Conservation (phyloP, 2,888 invertebrate species). For the Oxyscelio sp. region DNA sequence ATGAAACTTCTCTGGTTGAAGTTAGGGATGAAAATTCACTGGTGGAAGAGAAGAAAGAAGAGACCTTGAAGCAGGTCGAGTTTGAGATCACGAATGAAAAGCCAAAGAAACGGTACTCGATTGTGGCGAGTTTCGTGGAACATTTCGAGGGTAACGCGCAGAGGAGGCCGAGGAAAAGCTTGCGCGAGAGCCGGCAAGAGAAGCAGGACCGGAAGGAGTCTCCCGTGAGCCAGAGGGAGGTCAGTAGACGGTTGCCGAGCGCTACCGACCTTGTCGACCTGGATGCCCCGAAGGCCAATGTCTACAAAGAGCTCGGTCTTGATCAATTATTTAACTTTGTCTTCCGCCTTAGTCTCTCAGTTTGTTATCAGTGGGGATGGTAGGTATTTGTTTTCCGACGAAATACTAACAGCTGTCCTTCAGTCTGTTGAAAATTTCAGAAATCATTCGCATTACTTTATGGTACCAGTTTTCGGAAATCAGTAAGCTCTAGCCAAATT, state of each 20-base stretch:
- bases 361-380: constrained; percentile 46
- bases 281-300: constrained; percentile 83
- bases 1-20: too few relatives aligned
- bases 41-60: constrained; percentile 26
- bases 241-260: constrained; percentile 84
- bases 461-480: not conserved
- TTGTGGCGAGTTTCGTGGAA: constrained; percentile 86
- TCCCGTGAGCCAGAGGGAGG: constrained; percentile 87
- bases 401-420: constrained; percentile 55
- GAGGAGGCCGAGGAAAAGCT: constrained; percentile 72
- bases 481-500: not conserved
- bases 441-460: constrained; percentile 17
- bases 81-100: constrained; percentile 69
- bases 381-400: constrained; percentile 60
- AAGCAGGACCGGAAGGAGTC: constrained; percentile 79
- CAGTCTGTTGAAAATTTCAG: constrained; percentile 43
- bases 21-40: too few relatives aligned
- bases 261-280: constrained; percentile 78
- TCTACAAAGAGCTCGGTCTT: constrained; percentile 86
- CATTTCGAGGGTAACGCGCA: constrained; percentile 84
- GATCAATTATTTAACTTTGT: constrained; percentile 37
- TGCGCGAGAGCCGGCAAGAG: constrained; percentile 65
- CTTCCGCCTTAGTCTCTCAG: constrained; percentile 57
- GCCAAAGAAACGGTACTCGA: constrained; percentile 85
- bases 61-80: constrained; percentile 41